Evolutionary conservation across 1,140 invertebrate species (phyloP).

Genomic region (Drosophila bipectinata): DNA sequence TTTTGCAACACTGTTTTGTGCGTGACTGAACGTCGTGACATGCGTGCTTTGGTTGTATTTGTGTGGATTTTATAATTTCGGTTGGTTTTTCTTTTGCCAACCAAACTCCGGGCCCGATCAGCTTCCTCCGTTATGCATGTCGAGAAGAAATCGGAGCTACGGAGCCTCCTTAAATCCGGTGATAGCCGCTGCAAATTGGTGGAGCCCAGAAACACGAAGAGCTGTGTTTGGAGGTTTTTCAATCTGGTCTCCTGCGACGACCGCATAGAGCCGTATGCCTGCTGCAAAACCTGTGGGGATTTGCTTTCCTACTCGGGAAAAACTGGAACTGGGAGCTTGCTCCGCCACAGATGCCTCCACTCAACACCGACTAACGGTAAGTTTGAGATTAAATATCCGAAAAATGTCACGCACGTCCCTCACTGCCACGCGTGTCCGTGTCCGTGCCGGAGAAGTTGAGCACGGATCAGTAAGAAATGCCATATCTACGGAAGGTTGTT

Average conservation of each 20-base stretch:
- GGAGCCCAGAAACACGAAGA: constrained; percentile 67
- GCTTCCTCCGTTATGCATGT: constrained; percentile 50
- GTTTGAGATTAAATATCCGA: constrained; percentile 50
- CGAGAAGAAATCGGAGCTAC: constrained; percentile 64
- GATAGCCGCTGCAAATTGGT: constrained; percentile 68
- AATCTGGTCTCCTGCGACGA: constrained; percentile 69
- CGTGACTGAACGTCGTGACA: constrained; percentile 74
- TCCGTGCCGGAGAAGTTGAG: constrained; percentile 17
- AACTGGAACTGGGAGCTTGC: constrained; percentile 67
- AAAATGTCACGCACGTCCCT: constrained; percentile 61
- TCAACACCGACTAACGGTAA: constrained; percentile 66
- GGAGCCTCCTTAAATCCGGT: constrained; percentile 60
- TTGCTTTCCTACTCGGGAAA: constrained; percentile 68
- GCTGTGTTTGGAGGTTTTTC: constrained; percentile 73
- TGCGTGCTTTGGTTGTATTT: constrained; percentile 54
- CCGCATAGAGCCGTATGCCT: constrained; percentile 66
- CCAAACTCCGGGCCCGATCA: constrained; percentile 3
- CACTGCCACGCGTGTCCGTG: constrained; percentile 73
- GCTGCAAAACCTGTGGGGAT: constrained; percentile 72
- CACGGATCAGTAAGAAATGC: constrained; percentile 30
- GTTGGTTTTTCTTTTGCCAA: constrained; percentile 11
- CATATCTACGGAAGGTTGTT: constrained; percentile 1
- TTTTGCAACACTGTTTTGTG: constrained; percentile 69
- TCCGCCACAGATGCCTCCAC: constrained; percentile 67
- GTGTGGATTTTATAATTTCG: constrained; percentile 43